Conservation (phyloP, 2,113 vertebrate species). For the Centropus bengalensis region DNA sequence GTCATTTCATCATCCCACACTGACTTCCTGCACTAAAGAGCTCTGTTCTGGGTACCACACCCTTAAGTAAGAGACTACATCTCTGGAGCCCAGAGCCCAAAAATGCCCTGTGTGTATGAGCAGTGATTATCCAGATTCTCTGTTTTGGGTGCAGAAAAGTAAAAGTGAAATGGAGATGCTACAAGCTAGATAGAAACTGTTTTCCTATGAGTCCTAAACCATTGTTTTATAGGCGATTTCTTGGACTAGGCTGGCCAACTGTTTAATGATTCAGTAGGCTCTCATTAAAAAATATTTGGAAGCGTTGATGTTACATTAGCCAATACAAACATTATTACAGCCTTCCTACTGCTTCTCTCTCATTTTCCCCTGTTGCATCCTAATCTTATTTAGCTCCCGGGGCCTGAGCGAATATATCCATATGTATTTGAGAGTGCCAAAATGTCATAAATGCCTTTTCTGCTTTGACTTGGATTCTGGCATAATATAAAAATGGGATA, state of each 20-base stretch:
- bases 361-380: neutral
- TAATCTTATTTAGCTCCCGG: neutral
- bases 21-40: neutral
- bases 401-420: neutral
- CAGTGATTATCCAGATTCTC: neutral
- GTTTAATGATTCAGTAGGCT: neutral
- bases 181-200: neutral
- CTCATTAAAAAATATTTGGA: neutral
- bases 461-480: neutral
- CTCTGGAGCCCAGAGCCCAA: neutral
- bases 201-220: neutral
- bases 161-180: neutral
- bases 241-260: neutral
- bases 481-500: neutral
- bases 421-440: neutral
- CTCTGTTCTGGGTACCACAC: neutral
- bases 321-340: neutral
- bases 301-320: neutral
- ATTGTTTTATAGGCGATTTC: neutral
- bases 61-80: neutral
- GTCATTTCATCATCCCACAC: neutral
- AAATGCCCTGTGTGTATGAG: fast-evolving
- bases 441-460: neutral
- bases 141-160: neutral
- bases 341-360: neutral